Conservation (phyloP, 2,888 invertebrate species). For the Harpalus rubripes region DNA sequence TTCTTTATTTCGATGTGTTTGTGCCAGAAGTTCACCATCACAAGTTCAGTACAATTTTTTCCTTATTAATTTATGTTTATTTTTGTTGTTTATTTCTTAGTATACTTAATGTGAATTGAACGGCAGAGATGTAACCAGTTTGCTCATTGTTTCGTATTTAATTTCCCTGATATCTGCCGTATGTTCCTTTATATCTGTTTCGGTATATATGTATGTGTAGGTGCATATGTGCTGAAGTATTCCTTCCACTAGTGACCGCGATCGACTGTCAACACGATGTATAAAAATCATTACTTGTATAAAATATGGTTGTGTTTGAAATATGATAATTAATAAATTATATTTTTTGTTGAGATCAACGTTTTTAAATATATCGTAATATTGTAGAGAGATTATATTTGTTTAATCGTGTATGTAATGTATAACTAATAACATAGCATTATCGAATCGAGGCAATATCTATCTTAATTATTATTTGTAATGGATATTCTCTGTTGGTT, state of each 20-base stretch:
- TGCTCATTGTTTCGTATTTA: slow-evolving; percentile 28
- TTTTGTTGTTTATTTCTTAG: slow-evolving; percentile 28
- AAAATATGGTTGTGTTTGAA: slow-evolving; percentile 67
- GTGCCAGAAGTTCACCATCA: slow-evolving; percentile 61
- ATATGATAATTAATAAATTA: slow-evolving; percentile 66
- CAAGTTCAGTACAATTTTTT: slow-evolving; percentile 65
- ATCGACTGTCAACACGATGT: slow-evolving; percentile 62
- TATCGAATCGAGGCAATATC: slow-evolving; percentile 67
- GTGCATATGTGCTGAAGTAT: slow-evolving; percentile 47
- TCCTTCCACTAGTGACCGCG: slow-evolving; percentile 66
- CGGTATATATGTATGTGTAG: slow-evolving; percentile 28
- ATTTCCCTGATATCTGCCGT: slow-evolving; percentile 37
- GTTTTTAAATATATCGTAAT: slow-evolving; percentile 66
- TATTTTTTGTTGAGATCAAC: slow-evolving; percentile 66
- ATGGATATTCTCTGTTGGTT: slow-evolving; percentile 65
- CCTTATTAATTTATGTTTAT: slow-evolving; percentile 45
- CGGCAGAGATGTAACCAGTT: slow-evolving; percentile 39
- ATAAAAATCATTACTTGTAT: slow-evolving; percentile 63
- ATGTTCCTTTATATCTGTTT: slow-evolving; percentile 58
- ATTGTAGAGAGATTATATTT: slow-evolving; percentile 67
- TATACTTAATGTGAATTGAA: slow-evolving; percentile 48
- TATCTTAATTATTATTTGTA: slow-evolving; percentile 65
- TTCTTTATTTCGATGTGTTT: slow-evolving; percentile 46
- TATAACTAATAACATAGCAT: slow-evolving; percentile 67
- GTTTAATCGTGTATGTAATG: slow-evolving; percentile 66